A percentile compares a stretch with the other conserved stretches of the same genome.
Conservation (phyloP, 2,888 invertebrate species). For the Gerosis bhagava region DNA sequence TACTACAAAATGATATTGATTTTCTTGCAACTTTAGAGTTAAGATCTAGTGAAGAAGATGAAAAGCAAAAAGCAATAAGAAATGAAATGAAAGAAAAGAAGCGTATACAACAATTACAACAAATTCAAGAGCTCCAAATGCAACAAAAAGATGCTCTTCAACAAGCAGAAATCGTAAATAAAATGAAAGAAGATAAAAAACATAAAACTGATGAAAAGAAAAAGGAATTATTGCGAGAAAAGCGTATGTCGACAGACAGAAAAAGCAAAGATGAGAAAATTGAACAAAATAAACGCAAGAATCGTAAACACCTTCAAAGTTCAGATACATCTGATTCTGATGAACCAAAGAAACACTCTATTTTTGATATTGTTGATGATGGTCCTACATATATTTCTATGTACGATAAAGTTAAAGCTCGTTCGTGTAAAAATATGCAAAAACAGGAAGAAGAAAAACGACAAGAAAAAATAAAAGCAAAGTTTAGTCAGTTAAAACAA, state of each 20-base stretch:
- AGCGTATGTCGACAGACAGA: constrained; percentile 75
- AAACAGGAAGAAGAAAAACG: constrained; percentile 95
- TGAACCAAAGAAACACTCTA: constrained; percentile 94
- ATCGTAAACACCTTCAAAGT: constrained; percentile 75
- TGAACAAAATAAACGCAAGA: constrained; percentile 64
- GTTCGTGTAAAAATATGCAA: constrained; percentile 96
- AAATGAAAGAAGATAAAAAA: constrained; percentile 70
- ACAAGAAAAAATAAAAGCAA: constrained; percentile 93
- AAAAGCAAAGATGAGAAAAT: constrained; percentile 76
- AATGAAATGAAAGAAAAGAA: constrained; percentile 82
- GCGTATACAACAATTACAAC: constrained; percentile 73
- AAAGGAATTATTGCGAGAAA: constrained; percentile 71
- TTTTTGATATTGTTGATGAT: constrained; percentile 94
- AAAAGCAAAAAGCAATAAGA: constrained; percentile 77
- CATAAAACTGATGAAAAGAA: constrained; percentile 67
- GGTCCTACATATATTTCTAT: constrained; percentile 96
- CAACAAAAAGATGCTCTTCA: constrained; percentile 71
- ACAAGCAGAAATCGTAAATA: constrained; percentile 61
- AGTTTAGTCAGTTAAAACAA: constrained; percentile 94
- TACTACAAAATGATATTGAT: constrained; percentile 78
- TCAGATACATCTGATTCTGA: constrained; percentile 89
- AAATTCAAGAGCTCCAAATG: constrained; percentile 76
- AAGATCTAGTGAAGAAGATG: constrained; percentile 82
- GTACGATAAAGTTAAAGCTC: constrained; percentile 98
- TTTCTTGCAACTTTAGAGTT: constrained; percentile 82